phyloP scores from a whole-genome alignment of 1,140 invertebrate genomes.

The Orchesella cincta region DNA sequence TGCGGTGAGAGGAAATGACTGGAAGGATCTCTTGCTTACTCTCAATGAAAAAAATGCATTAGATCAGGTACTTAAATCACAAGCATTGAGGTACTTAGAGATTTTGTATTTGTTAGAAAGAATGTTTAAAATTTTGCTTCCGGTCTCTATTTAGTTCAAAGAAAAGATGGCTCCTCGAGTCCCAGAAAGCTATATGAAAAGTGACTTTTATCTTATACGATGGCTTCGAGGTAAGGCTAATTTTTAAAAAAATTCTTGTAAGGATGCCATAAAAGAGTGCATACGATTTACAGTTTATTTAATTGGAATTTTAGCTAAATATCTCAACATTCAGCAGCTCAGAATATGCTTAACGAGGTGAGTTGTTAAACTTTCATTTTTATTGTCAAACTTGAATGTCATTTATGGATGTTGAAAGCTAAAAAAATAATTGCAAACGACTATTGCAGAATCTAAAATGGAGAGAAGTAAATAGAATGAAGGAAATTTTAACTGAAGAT shows the following conservation, averaged over 20 bases:
- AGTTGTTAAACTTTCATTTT: not conserved
- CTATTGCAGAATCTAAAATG: slow-evolving; percentile 13
- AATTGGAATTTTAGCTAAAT: not conserved
- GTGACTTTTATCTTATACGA: not conserved
- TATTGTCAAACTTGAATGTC: not conserved
- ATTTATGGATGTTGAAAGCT: too few relatives aligned
- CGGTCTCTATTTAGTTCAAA: slow-evolving; percentile 5
- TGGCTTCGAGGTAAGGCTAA: not conserved
- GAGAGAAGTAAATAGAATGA: not conserved
- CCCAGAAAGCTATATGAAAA: not conserved
- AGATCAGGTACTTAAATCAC: not conserved
- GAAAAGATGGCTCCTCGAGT: not conserved
- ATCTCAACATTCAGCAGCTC: not conserved
- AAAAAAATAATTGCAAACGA: too few relatives aligned
- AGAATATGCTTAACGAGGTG: slow-evolving; percentile 1
- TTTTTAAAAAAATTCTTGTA: not conserved
- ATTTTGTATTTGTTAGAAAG: not conserved
- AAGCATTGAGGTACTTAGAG: not conserved
- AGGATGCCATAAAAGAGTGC: too few relatives aligned
- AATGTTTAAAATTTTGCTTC: not conserved
- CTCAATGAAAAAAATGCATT: not conserved
- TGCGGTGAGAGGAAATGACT: not conserved
- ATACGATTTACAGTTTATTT: too few relatives aligned
- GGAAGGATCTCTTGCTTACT: not conserved
- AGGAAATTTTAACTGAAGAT: not conserved